These are phyloP conservation scores for Isaurus tuberculatus DNA, from an alignment of 92 coral and sea anemone species.

Conservation along the genomic window DNA sequence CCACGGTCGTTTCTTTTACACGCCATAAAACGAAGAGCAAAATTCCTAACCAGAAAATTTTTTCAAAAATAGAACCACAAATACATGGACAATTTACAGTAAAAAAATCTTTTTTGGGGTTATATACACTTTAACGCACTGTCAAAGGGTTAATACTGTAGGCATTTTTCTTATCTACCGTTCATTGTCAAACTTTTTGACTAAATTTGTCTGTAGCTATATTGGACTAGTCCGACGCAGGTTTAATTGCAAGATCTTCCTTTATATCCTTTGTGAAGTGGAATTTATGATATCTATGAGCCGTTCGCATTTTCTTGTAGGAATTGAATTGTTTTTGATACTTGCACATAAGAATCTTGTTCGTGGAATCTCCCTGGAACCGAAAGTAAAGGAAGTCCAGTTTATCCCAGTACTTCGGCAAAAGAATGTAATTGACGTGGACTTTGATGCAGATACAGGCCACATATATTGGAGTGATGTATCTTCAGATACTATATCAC, in stretches of 20 bases:
- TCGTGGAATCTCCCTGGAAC: slow-evolving; percentile 76
- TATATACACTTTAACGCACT: too few relatives aligned
- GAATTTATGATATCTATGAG: background rate
- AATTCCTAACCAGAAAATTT: too few relatives aligned
- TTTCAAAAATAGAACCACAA: too few relatives aligned
- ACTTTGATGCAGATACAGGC: slow-evolving; percentile 69
- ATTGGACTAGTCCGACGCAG: too few relatives aligned
- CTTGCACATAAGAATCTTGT: slow-evolving; percentile 64
- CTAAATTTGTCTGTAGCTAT: too few relatives aligned
- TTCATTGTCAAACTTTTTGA: too few relatives aligned
- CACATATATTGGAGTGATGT: slow-evolving; percentile 92
- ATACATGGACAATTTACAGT: too few relatives aligned
- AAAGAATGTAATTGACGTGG: slow-evolving; percentile 84
- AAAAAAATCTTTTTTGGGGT: too few relatives aligned
- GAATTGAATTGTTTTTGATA: slow-evolving; percentile 60
- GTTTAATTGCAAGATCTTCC: background rate
- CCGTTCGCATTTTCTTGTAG: slow-evolving; percentile 33
- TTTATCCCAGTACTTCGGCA: slow-evolving; percentile 75
- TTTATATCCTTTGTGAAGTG: background rate
- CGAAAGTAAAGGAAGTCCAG: slow-evolving; percentile 64
- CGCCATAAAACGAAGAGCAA: too few relatives aligned
- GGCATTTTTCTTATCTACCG: too few relatives aligned
- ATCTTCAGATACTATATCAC: slow-evolving; percentile 71
- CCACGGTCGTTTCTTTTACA: too few relatives aligned
- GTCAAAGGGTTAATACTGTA: too few relatives aligned